phyloP scores from a whole-genome alignment of 2,113 vertebrate genomes.

The Prochilodus magdalenae region DNA sequence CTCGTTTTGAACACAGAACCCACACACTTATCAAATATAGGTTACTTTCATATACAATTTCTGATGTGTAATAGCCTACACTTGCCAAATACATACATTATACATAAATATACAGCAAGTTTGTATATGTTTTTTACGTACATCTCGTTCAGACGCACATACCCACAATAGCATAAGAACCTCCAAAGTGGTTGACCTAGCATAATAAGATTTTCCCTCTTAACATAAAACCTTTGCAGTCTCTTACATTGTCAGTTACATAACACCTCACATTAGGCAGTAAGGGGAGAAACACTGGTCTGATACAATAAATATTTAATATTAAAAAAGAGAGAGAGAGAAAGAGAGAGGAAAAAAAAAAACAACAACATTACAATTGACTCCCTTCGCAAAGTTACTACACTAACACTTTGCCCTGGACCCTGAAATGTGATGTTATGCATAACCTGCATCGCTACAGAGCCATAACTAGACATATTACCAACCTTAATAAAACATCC shows the following conservation, averaged over 20 bases:
- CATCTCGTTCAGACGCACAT: slow-evolving; percentile 28
- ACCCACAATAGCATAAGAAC: slow-evolving; percentile 22
- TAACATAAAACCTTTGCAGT: slow-evolving; percentile 37
- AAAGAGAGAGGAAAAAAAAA: neutral
- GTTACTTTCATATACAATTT: slow-evolving; percentile 50
- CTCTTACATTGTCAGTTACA: slow-evolving; percentile 18
- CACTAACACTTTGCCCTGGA: neutral
- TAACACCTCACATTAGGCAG: neutral
- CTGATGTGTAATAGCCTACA: slow-evolving; percentile 33
- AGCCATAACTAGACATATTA: neutral
- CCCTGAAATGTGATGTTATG: neutral
- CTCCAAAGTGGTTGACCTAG: slow-evolving; percentile 36
- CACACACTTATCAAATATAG: slow-evolving; percentile 51
- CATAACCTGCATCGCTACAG: neutral
- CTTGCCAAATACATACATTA: slow-evolving; percentile 39
- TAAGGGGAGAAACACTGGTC: slow-evolving; percentile 17
- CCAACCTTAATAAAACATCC: neutral
- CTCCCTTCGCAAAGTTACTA: neutral
- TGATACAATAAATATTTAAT: slow-evolving; percentile 41
- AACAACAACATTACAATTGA: slow-evolving; percentile 1
- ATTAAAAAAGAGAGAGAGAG: neutral
- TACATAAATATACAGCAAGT: slow-evolving; percentile 46
- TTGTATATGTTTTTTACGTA: slow-evolving; percentile 26
- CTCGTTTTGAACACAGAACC: slow-evolving; percentile 52
- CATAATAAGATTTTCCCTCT: neutral